phyloP scores from a whole-genome alignment of 2,113 vertebrate genomes.

The Eurystomus gularis region DNA sequence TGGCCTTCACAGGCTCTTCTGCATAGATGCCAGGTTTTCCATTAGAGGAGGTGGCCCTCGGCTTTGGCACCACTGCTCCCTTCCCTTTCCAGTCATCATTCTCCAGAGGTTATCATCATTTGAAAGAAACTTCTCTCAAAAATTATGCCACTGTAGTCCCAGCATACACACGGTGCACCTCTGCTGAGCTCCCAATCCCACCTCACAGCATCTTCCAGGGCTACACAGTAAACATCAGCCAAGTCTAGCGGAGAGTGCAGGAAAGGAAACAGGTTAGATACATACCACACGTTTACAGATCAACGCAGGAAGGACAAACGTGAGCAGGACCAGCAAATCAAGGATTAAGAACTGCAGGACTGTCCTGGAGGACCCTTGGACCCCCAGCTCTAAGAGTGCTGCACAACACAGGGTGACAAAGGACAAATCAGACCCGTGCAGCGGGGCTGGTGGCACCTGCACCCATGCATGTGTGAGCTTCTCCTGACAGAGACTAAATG shows the following conservation, averaged over 20 bases:
- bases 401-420: not conserved
- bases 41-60: not conserved
- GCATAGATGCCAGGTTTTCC: not conserved
- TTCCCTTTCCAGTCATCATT: not conserved
- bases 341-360: not conserved
- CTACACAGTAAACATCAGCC: rapidly evolving
- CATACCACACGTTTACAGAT: rapidly evolving
- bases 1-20: not conserved
- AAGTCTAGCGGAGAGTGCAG: not conserved
- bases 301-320: rapidly evolving
- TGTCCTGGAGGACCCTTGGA: not conserved
- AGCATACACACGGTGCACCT: not conserved
- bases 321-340: not conserved
- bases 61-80: not conserved
- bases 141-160: not conserved
- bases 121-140: not conserved
- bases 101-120: not conserved
- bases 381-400: not conserved
- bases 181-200: not conserved
- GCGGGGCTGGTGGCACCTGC: rapidly evolving
- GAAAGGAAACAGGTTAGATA: not conserved
- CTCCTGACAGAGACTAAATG: not conserved
- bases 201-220: not conserved
- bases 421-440: not conserved
- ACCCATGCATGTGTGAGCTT: rapidly evolving